phyloP scores from a whole-genome alignment of 35 echinoderm and acorn worm genomes.

The Ophioderma brevispina region DNA sequence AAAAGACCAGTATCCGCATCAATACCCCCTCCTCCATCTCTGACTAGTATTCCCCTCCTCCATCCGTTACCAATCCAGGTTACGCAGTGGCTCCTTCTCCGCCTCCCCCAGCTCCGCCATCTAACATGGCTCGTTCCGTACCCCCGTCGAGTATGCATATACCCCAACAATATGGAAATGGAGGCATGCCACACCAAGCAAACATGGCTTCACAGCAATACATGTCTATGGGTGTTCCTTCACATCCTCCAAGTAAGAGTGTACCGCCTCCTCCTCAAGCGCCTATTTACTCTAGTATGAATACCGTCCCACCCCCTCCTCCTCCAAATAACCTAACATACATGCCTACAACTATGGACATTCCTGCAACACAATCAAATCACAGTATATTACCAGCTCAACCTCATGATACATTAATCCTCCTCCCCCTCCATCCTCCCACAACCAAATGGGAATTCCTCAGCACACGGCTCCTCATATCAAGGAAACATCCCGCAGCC shows the following conservation, averaged over 20 bases:
- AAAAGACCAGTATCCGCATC: not conserved
- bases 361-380: not conserved
- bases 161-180: not conserved
- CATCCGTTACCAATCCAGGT: not conserved
- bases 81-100: slow-evolving; percentile 39
- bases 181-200: too few relatives aligned
- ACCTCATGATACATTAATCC: not conserved
- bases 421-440: not conserved
- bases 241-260: too few relatives aligned
- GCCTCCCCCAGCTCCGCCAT: slow-evolving; percentile 16
- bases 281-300: too few relatives aligned
- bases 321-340: not conserved
- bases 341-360: not conserved
- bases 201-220: too few relatives aligned
- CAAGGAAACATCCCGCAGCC: too few relatives aligned
- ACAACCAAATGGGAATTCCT: too few relatives aligned
- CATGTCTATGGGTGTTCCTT: too few relatives aligned
- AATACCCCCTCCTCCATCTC: slow-evolving; percentile 42
- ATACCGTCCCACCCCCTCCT: not conserved
- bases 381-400: not conserved
- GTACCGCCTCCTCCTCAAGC: too few relatives aligned
- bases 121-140: not conserved
- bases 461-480: too few relatives aligned
- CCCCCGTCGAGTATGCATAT: not conserved
- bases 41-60: not conserved